phyloP scores from a whole-genome alignment of 2,113 vertebrate species.

The Cyprinodon variegatus region DNA sequence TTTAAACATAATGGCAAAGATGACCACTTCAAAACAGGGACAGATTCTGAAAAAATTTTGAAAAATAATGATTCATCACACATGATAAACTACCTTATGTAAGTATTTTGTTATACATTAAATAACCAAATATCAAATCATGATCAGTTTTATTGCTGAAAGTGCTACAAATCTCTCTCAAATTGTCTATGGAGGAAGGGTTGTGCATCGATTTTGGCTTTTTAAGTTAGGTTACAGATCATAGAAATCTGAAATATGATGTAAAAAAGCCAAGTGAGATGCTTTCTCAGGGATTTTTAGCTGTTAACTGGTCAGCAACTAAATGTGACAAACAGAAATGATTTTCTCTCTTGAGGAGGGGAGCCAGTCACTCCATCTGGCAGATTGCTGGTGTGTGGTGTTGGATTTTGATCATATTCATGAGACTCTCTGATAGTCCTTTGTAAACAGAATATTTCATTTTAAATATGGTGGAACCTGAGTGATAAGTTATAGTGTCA shows the following conservation, averaged over 20 bases:
- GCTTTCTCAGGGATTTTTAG: slow-evolving; percentile 36
- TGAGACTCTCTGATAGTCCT: slow-evolving; percentile 30
- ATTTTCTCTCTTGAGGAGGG: slow-evolving; percentile 24
- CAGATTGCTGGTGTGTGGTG: slow-evolving; percentile 35
- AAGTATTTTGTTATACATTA: slow-evolving; percentile 23
- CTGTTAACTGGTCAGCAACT: slow-evolving; percentile 33
- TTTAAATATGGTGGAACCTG: slow-evolving; percentile 41
- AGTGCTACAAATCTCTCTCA: slow-evolving; percentile 18
- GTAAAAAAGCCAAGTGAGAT: slow-evolving; percentile 2
- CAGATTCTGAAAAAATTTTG: no score
- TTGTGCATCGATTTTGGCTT: slow-evolving; percentile 11
- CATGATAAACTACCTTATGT: slow-evolving; percentile 27
- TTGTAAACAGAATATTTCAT: slow-evolving; percentile 48
- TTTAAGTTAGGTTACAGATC: slow-evolving; percentile 11
- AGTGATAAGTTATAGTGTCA: slow-evolving; percentile 16
- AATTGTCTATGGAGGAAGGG: background rate
- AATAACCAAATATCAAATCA: slow-evolving; percentile 22
- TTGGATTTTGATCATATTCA: slow-evolving; percentile 36
- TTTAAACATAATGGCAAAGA: no score
- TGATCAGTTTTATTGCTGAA: slow-evolving; percentile 3
- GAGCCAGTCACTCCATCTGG: slow-evolving; percentile 7
- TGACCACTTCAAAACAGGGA: no score
- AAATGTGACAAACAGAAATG: slow-evolving; percentile 41
- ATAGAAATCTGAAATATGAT: slow-evolving; percentile 17
- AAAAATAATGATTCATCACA: no score